Evolutionary conservation across 2,797 vertebrate genomes (phyloP), one percentile per base, ranked within the genome.

Genomic region (Sebastes baramenuke): DNA sequence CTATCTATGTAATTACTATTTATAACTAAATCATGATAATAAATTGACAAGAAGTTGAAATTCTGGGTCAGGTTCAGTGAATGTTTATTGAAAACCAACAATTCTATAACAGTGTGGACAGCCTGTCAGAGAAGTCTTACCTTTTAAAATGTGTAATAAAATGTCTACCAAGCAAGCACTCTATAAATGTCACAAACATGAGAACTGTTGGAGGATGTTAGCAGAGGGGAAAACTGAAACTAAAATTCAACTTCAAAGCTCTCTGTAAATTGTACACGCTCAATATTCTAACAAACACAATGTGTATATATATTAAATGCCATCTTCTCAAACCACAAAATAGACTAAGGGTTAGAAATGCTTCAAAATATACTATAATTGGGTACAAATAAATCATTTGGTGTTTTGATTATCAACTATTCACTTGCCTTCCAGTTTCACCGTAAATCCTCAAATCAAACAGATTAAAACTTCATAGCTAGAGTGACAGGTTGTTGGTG

Each of bases 11-110:
- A 55, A 29, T 55, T 76, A 42, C 8, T 22, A 65, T 38, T 38
- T 38, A 38, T 38, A 38, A 38, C 16, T 22, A 20, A 68, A 75
- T 14, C 22, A 27, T 54, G 20, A 46, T 2, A 80, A 77, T 70
- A 72, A 84, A 82, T 5, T 24, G 27, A 87, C 42, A 83, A 71
- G 6, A 55, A 61, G n/a, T 24, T 22, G 9, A 3, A 14, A 25
- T 29, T 61, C 27, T n/a, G 66, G 30, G 29, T 87, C 81, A 87
- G 87, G 76, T 90, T 93, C 82, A 82, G 86, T 94, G 86, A 93
- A 87, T 93, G 85, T 95, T 96, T 96, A 96, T 95, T 96, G 81
- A 93, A 93, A 88, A 94, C 88, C 94, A 90, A 86, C 77, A 86
- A 88, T 88, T 87, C 89, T 82, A 86, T 55, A 95, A 92, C 88